Percentiles rank a stretch among this genome's conserved stretches.
Evolutionary conservation across 2,797 vertebrate genomes (phyloP).

Genomic region (Rallus crepitans): DNA sequence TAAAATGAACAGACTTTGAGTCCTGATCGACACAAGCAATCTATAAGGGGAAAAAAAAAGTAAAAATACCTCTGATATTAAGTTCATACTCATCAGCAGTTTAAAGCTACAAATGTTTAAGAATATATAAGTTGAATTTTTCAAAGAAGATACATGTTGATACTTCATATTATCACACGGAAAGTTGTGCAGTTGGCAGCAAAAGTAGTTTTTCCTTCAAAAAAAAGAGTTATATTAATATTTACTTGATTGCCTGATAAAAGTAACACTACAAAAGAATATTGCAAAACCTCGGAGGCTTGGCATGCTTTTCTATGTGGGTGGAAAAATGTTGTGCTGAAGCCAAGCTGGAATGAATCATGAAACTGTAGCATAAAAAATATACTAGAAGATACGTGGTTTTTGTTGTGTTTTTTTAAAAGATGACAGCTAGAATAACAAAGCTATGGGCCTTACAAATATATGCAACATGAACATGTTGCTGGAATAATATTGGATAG

Average conservation of each 20-base stretch:
- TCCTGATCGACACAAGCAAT: background rate
- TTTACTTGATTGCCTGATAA: constrained; percentile 82
- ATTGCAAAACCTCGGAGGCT: constrained; percentile 82
- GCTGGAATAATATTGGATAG: background rate
- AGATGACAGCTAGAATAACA: constrained; percentile 59
- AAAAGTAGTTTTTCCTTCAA: constrained; percentile 60
- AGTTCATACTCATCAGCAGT: background rate
- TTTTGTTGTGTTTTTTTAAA: background rate
- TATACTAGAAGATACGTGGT: constrained; percentile 48
- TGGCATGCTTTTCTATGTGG: constrained; percentile 80
- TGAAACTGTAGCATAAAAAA: constrained; percentile 77
- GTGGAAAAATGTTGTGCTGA: constrained; percentile 78
- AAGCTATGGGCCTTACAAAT: constrained; percentile 33
- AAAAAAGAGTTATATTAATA: constrained; percentile 75
- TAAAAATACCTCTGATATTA: background rate
- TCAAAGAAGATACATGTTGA: constrained; percentile 64
- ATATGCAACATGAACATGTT: constrained; percentile 9
- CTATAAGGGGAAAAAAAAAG: background rate
- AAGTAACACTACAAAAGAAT: constrained; percentile 84
- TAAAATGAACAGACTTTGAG: background rate
- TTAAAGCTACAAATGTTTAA: constrained; percentile 28
- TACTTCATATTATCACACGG: constrained; percentile 67
- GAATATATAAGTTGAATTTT: constrained; percentile 43
- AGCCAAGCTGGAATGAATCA: constrained; percentile 80
- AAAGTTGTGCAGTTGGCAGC: constrained; percentile 70